These are phyloP conservation scores for Idaea biselata DNA, from an alignment of 2,888 invertebrate species.

Conservation along the genomic window DNA sequence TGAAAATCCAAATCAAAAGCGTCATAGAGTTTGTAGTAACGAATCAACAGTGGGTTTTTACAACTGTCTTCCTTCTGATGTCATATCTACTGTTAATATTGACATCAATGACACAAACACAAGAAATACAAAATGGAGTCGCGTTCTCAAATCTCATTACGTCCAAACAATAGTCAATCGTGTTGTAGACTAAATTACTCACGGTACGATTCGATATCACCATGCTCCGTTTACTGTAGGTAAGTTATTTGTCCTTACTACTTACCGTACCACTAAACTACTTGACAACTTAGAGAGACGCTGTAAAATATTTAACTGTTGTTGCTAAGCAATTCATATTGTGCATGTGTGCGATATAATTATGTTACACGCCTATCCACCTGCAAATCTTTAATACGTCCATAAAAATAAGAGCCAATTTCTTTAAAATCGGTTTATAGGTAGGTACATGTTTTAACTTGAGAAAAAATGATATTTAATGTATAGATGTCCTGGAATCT, in stretches of 20 bases:
- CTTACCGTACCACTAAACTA: background rate
- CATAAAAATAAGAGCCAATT: no score
- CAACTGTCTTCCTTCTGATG: no score
- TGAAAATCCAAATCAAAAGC: no score
- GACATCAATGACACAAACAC: background rate
- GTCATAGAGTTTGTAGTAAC: no score
- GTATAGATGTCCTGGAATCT: no score
- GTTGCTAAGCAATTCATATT: background rate
- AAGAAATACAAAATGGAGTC: background rate
- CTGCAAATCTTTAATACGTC: no score
- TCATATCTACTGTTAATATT: no score
- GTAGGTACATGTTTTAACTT: no score
- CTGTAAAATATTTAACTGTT: background rate
- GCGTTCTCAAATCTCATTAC: conserved; percentile 35
- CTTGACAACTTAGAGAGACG: background rate
- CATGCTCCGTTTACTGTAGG: conserved; percentile 12
- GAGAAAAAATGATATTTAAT: no score
- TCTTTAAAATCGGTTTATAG: no score
- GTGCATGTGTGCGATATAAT: background rate
- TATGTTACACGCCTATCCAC: no score
- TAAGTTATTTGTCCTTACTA: background rate
- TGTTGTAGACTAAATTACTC: conserved; percentile 39
- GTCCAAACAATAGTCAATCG: conserved; percentile 45
- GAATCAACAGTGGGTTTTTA: no score
- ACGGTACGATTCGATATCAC: conserved; percentile 18